Evolutionary conservation across 2,113 vertebrate species (phyloP), one percentile per base, ranked within the genome.

Genomic region (Penelope pileata): DNA sequence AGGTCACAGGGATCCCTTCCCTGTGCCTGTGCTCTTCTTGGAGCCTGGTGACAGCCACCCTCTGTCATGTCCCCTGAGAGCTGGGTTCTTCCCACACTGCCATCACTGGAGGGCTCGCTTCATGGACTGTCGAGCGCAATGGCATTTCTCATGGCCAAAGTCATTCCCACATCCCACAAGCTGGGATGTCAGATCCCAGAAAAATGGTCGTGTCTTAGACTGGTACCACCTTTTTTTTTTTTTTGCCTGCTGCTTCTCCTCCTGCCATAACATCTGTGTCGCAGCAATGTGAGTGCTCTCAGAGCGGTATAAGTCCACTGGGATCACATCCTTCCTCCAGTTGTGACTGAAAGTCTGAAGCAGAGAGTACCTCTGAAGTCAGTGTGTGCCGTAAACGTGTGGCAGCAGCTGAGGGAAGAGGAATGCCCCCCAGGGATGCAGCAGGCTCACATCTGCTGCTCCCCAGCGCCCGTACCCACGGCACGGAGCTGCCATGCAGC

Each of bases 391-490:
- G 1, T 27, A 74, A 69, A 23, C 29, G 16, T 32, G 34, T 63
- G 63, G 62, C 85, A 78, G 54, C 21, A 66, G 78, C 54, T 1
- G 6, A 78, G 27, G 43, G 64, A 63, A 29, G 78, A 72, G 48
- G 72, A 15, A 83, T 79, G 5, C 4, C 16, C 4, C 62, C 72
- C 60, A 51, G 3, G 29, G 45, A 3, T 9, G 64, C 16, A 43
- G 36, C n/a, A 63, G 73, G 34, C 48, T 81, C 54, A 6, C 1
- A 7, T 83, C 74, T 67, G n/a, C 78, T 88, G 47, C 14, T 36
- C 5, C 47, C 51, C 66, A 80, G 67, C 74, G 7, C 90, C 45
- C 0, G 1, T 69, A 56, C 43, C 86, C 19, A 0, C 5, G 1
- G 67, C 13, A 23, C 48, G 82, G 86, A 58, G 78, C 79, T 95